Percentiles rank a stretch among this genome's conserved stretches.
Evolutionary conservation across 2,113 vertebrate species (phyloP).

Genomic region (Clupea harengus): DNA sequence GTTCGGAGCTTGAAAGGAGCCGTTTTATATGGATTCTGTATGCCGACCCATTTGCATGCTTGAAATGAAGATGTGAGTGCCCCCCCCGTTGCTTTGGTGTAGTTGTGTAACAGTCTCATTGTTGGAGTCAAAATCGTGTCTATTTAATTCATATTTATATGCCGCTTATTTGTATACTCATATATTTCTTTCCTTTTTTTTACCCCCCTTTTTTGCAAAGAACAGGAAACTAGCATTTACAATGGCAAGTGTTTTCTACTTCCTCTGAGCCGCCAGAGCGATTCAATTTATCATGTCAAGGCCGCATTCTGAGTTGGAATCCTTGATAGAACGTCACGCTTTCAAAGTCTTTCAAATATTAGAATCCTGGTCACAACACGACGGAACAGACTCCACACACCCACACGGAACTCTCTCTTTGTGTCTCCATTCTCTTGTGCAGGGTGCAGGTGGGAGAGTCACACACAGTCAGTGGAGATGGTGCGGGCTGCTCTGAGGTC

Average conservation of each 20-base stretch:
- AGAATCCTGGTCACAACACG: background rate
- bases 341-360: slow-evolving; percentile 30
- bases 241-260: background rate
- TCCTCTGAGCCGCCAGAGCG: background rate
- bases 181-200: background rate
- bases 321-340: background rate
- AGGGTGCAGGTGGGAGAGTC: background rate
- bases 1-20: slow-evolving; percentile 1
- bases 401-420: slow-evolving; percentile 22
- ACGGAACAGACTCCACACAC: slow-evolving; percentile 15
- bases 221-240: background rate
- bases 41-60: background rate
- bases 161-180: background rate
- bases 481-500: background rate
- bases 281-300: slow-evolving; percentile 16
- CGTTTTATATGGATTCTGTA: slow-evolving; percentile 6
- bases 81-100: background rate
- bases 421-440: slow-evolving; percentile 12
- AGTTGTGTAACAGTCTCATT: background rate
- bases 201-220: background rate
- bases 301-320: background rate
- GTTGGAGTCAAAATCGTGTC: background rate
- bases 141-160: background rate
- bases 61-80: background rate
- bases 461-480: background rate